A percentile compares a stretch with the other conserved stretches of the same genome.
Conservation (phyloP, 92 coral and sea anemone species). For the Epizoanthus fatuus region DNA sequence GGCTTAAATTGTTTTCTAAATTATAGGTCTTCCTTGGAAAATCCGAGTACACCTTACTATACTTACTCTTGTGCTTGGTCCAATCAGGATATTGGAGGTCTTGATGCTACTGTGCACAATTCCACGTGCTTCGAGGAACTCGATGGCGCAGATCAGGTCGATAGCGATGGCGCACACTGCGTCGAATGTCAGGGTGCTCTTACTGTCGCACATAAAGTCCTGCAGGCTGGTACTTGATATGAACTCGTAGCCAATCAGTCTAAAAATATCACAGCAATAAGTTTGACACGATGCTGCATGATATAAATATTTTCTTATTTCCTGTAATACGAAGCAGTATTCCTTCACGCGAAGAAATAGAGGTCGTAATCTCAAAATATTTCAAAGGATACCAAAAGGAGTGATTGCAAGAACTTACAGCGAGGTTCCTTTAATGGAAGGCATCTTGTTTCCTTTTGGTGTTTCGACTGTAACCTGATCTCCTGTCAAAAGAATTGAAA, state of each 20-base stretch:
- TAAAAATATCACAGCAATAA: background rate
- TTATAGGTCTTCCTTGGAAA: background rate
- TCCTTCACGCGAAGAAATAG: background rate
- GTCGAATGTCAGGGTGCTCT: conserved; percentile 42
- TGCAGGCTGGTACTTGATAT: conserved; percentile 62
- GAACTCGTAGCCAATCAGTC: conserved; percentile 60
- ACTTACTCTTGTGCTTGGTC: conserved; percentile 57
- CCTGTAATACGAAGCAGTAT: background rate
- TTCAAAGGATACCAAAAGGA: background rate
- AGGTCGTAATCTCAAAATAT: background rate
- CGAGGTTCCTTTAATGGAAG: conserved; percentile 12
- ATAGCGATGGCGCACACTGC: conserved; percentile 56
- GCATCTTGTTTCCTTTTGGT: conserved; percentile 18
- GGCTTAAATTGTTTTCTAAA: no score
- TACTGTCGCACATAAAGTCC: conserved; percentile 32
- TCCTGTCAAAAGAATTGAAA: background rate
- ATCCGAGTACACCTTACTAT: background rate
- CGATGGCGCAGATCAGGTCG: conserved; percentile 55
- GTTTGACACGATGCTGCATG: no score
- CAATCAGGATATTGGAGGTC: conserved; percentile 61
- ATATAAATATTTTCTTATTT: background rate
- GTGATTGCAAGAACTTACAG: background rate
- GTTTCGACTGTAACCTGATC: conserved; percentile 22
- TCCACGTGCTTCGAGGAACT: conserved; percentile 42
- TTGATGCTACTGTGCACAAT: conserved; percentile 58